Evolutionary conservation across 1,140 invertebrate genomes (phyloP).

Genomic region (Aphelenchoides besseyi): DNA sequence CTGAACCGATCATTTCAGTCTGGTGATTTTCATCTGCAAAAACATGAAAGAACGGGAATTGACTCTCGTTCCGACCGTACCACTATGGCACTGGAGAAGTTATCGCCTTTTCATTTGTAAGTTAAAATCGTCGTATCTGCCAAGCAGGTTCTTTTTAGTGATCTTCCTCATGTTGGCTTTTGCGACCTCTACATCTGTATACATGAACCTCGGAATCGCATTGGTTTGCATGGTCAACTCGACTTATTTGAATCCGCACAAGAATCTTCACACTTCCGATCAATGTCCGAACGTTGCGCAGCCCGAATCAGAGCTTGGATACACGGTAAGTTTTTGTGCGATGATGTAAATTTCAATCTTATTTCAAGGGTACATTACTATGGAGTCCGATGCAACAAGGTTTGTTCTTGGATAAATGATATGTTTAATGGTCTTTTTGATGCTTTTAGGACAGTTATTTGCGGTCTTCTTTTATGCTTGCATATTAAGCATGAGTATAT

Average conservation of each 20-base stretch:
- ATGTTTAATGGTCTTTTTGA: conserved; percentile 25
- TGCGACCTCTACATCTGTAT: too few relatives aligned
- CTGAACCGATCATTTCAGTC: too few relatives aligned
- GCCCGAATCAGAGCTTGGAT: background rate
- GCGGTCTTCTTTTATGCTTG: conserved; percentile 36
- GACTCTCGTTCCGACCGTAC: background rate
- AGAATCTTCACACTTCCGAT: conserved; percentile 1
- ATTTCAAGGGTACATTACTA: too few relatives aligned
- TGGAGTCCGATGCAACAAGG: too few relatives aligned
- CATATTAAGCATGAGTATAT: conserved; percentile 36
- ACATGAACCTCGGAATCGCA: background rate
- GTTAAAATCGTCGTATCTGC: too few relatives aligned
- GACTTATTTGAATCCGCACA: background rate
- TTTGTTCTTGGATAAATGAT: conserved; percentile 30
- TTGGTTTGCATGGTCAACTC: background rate
- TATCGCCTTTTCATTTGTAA: background rate
- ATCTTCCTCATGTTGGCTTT: too few relatives aligned
- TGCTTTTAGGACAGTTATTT: conserved; percentile 33
- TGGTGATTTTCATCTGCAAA: too few relatives aligned
- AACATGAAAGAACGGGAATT: background rate
- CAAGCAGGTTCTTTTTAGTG: too few relatives aligned
- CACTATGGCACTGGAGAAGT: background rate
- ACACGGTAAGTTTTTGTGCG: conserved; percentile 31
- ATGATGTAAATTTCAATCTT: too few relatives aligned
- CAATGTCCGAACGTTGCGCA: background rate